Evolutionary conservation across 1,140 invertebrate genomes (phyloP).

Genomic region (Pachypsylla venusta): DNA sequence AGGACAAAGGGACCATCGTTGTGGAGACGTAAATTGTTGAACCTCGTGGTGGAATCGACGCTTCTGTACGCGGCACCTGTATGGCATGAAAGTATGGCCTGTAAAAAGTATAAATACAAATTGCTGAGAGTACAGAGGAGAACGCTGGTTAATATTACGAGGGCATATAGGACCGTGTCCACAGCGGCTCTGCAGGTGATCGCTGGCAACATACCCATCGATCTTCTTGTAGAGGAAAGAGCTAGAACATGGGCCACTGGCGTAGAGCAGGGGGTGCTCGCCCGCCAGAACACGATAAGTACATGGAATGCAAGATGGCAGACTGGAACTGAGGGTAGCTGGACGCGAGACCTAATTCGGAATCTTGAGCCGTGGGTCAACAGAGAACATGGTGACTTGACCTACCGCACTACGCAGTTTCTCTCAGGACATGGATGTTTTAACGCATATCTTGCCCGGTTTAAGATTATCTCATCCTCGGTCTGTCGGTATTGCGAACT

Average conservation of each 20-base stretch:
- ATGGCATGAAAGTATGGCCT: background rate
- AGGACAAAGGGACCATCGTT: background rate
- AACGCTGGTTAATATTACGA: background rate
- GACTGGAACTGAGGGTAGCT: conserved; percentile 12
- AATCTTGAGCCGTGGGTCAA: conserved; percentile 14
- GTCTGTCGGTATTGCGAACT: conserved; percentile 19
- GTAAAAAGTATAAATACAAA: background rate
- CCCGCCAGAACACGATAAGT: background rate
- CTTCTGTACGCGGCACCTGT: background rate
- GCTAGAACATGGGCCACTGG: background rate
- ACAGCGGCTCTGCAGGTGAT: conserved; percentile 3
- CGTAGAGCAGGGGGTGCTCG: background rate
- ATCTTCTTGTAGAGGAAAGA: background rate
- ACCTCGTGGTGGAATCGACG: background rate
- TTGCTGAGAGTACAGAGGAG: conserved; percentile 1
- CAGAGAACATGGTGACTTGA: conserved; percentile 19
- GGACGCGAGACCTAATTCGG: conserved; percentile 20
- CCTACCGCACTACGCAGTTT: conserved; percentile 23
- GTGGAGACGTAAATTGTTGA: background rate
- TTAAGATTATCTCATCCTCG: conserved; percentile 15
- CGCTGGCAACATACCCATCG: background rate
- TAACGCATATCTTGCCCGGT: conserved; percentile 23
- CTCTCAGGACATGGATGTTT: conserved; percentile 29
- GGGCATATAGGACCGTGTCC: conserved; percentile 13
- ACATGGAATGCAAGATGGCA: conserved; percentile 19